Conservation (phyloP, 2,888 invertebrate genomes). For the Spatulosminthurus flaviceps region DNA sequence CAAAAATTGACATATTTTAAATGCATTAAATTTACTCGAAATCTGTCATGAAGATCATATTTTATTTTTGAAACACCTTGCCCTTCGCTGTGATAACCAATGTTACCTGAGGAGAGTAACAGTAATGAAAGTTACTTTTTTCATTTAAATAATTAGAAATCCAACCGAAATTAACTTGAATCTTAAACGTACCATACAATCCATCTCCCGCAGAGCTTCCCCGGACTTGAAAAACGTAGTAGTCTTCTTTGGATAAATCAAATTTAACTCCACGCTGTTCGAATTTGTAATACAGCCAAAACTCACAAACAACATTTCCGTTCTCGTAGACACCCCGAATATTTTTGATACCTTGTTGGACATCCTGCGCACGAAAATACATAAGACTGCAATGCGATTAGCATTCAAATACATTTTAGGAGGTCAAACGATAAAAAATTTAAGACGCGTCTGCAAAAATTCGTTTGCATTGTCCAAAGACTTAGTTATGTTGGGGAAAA, state of each 20-base stretch:
- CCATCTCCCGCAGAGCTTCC: neutral
- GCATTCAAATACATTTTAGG: too few relatives aligned
- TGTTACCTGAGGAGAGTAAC: neutral
- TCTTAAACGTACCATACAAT: too few relatives aligned
- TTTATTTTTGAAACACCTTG: neutral
- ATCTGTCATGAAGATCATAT: slow-evolving; percentile 2
- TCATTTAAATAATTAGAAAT: neutral
- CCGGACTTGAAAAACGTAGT: neutral
- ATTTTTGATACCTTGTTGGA: neutral
- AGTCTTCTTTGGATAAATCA: neutral
- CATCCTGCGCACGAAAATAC: too few relatives aligned
- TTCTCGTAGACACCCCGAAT: neutral
- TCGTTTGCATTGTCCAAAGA: too few relatives aligned
- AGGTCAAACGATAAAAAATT: too few relatives aligned
- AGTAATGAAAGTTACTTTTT: too few relatives aligned
- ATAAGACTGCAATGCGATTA: too few relatives aligned
- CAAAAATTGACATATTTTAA: neutral
- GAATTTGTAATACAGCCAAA: neutral
- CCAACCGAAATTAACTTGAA: neutral
- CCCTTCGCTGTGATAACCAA: slow-evolving; percentile 28
- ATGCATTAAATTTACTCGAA: neutral
- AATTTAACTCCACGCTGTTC: neutral
- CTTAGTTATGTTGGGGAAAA: too few relatives aligned
- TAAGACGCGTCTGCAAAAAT: too few relatives aligned
- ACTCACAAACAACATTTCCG: neutral